Conservation (phyloP, 1,140 invertebrate genomes). For the Calycopis cecrops region DNA sequence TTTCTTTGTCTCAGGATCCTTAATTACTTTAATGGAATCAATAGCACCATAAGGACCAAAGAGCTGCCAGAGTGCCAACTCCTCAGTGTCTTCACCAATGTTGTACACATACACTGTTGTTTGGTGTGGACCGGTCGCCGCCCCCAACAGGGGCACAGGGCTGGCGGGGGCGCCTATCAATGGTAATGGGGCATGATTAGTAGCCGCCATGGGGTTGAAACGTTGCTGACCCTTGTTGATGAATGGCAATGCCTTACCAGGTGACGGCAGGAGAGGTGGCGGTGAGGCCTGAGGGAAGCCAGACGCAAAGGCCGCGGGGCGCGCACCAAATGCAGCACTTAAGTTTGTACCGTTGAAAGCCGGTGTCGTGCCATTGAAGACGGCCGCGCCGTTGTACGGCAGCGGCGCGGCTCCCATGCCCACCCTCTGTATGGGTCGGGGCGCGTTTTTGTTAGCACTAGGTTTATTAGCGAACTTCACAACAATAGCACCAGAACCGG, state of each 20-base stretch:
- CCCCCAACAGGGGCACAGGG: conserved; percentile 55
- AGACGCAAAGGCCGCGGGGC: conserved; percentile 45
- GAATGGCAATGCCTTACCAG: conserved; percentile 69
- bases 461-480: conserved; percentile 74
- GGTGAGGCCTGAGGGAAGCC: conserved; percentile 62
- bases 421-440: conserved; percentile 40
- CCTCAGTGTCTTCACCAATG: conserved; percentile 97
- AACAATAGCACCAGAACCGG: conserved; percentile 58
- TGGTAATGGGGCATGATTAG: conserved; percentile 59
- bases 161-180: conserved; percentile 62
- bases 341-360: conserved; percentile 58
- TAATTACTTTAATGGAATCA: conserved; percentile 98
- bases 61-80: conserved; percentile 98
- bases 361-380: conserved; percentile 51
- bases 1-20: conserved; percentile 98
- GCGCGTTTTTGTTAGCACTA: conserved; percentile 53
- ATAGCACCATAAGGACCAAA: conserved; percentile 99
- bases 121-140: conserved; percentile 51
- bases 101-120: conserved; percentile 90
- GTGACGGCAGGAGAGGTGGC: conserved; percentile 64
- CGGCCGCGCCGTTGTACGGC: conserved; percentile 53
- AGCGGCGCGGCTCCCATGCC: conserved; percentile 39
- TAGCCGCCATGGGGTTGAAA: conserved; percentile 70
- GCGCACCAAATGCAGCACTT: conserved; percentile 53
- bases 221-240: conserved; percentile 71